Percentiles rank a stretch among this genome's conserved stretches.
These are phyloP conservation scores for Cololabis saira DNA, from an alignment of 2,113 vertebrate genomes.

Conservation along the genomic window DNA sequence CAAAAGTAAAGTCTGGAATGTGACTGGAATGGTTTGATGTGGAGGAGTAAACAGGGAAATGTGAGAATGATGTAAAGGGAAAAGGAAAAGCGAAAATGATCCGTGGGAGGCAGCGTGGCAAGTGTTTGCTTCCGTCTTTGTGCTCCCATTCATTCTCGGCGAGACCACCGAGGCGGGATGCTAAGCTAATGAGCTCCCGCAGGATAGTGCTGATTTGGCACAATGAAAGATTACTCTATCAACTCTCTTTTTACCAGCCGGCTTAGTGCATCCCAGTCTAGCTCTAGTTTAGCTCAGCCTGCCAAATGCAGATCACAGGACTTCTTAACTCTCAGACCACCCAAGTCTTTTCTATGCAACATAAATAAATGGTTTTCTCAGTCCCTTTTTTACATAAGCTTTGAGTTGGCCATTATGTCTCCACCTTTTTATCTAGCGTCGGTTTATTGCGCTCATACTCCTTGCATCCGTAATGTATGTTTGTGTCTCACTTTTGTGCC, in stretches of 20 bases:
- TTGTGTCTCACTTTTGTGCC: constrained; percentile 6
- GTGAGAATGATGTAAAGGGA: not conserved
- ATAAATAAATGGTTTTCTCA: constrained; percentile 2
- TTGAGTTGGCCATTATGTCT: constrained; percentile 1
- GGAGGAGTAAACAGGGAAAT: constrained; percentile 6
- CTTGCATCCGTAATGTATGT: not conserved
- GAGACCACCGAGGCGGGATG: constrained; percentile 58
- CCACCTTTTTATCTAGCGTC: not conserved
- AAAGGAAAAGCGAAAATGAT: constrained; percentile 1
- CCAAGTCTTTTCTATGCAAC: constrained; percentile 5
- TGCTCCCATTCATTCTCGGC: constrained; percentile 52
- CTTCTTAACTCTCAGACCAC: constrained; percentile 13
- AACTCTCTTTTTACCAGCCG: constrained; percentile 44
- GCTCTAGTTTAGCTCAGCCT: constrained; percentile 42
- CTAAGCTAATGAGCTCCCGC: constrained; percentile 78
- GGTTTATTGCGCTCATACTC: not conserved
- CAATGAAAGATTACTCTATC: constrained; percentile 50
- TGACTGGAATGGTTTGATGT: constrained; percentile 10
- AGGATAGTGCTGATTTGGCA: constrained; percentile 61
- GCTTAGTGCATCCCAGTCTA: constrained; percentile 32
- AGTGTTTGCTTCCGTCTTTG: constrained; percentile 43
- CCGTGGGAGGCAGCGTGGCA: constrained; percentile 18
- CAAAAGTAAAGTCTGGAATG: constrained; percentile 3
- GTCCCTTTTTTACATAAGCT: not conserved
- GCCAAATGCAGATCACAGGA: constrained; percentile 37